phyloP scores from a whole-genome alignment of 2,797 vertebrate genomes.

The Octomys mimax region DNA sequence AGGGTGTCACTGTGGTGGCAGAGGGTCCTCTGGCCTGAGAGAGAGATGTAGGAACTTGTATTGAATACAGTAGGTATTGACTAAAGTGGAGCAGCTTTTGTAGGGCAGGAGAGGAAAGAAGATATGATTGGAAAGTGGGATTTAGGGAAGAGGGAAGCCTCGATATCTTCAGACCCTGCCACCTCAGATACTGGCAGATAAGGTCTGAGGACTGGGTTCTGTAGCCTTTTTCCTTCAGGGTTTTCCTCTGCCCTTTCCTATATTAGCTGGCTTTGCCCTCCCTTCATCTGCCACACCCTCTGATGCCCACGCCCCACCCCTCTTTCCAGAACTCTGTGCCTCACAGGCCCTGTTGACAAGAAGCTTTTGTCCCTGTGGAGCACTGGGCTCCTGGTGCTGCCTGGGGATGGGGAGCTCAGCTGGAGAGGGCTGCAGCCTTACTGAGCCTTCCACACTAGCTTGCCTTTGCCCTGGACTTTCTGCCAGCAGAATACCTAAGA shows the following conservation, averaged over 20 bases:
- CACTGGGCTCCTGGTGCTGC: constrained; percentile 83
- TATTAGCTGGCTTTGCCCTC: constrained; percentile 1
- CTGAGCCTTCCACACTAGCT: neutral
- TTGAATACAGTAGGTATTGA: constrained; percentile 45
- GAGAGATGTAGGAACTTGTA: constrained; percentile 76
- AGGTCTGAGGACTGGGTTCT: neutral
- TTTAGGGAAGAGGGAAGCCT: neutral
- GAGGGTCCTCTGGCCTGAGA: constrained; percentile 95
- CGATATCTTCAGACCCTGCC: neutral
- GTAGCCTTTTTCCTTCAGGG: neutral
- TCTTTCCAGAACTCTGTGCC: constrained; percentile 36
- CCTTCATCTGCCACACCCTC: constrained; percentile 60
- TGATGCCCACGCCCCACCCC: neutral
- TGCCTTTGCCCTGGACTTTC: constrained; percentile 31
- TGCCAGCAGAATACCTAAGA: neutral
- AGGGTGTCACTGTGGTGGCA: constrained; percentile 95
- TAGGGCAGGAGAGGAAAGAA: constrained; percentile 28
- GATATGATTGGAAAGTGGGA: neutral
- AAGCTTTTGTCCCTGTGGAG: constrained; percentile 80
- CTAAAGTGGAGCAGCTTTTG: constrained; percentile 13
- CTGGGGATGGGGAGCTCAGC: constrained; percentile 66
- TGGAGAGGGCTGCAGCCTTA: constrained; percentile 53
- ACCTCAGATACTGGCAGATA: neutral
- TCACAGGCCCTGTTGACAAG: constrained; percentile 76
- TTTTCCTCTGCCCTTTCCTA: neutral